Base-by-base conservation (phyloP, 2,888 invertebrate genomes). In the Parascotia fuliginaria region DNA sequence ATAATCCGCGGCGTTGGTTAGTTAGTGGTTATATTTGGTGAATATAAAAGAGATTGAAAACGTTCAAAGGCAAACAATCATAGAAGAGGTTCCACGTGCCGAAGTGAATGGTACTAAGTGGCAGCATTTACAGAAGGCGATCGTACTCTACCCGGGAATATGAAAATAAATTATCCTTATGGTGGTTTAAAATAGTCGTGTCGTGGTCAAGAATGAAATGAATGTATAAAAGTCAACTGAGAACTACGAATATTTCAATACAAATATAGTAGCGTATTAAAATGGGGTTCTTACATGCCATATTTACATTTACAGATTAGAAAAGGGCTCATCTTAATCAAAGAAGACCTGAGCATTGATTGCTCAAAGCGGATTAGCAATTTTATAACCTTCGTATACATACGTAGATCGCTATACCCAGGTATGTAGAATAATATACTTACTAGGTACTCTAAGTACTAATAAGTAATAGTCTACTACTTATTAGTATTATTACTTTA, bases 111-210 rank as follows among this genome's bases (percentile, higher is more conserved):
- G 57, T 52, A 54, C 46, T 47, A 52, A 47, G 46, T 36, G 47
- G 50, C 42, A 55, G 31, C 33, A 31, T 49, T 65, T 51, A 39
- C 44, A 52, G 55, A 59, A 60, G 48, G 47, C 36, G 47, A 37
- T 42, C 52, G 40, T 60, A 49, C 54, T 54, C 28, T 58, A 55
- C 57, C 60, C 58, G 37, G 48, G 58, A 68, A 70, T 65, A 69
- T 55, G 61, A 40, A 47, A 64, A 72, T 79, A 76, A 74, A 77
- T 78, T 73, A 72, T 70, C 59, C 68, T 69, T 72, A 75, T 58
- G 67, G 62, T 60, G 61, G 47, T 47, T 52, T 57, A 55, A 65
- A 60, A 47, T 56, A 51, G 58, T 37, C 22, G 43, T 43, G 42
- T 52, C 59, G 60, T 60, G 62, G 58, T 36, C 47, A 46, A 55